Evolutionary conservation across 2,888 invertebrate genomes (phyloP), one percentile per base, ranked within the genome.

Genomic region (Drosophila diplacantha): DNA sequence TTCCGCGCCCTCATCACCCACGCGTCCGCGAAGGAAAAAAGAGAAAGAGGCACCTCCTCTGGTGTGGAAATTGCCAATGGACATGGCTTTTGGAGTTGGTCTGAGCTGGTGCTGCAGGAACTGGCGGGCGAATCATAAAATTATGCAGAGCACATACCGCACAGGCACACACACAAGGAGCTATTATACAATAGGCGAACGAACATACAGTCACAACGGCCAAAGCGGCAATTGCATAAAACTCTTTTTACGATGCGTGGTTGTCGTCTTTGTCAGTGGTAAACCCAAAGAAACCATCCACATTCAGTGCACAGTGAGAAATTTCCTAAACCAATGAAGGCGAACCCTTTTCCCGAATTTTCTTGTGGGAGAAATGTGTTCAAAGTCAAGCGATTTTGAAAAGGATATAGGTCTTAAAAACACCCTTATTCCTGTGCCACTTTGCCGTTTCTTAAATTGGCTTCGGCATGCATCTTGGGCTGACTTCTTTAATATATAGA

Each of bases 141-240:
- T 79, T 81, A 81, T 81, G 81, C 81, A 81, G 84, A 81, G 84
- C 81, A 81, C 81, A 81, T 83, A 83, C 73, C 75, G 65, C 73
- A 72, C 71, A 65, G 53, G 62, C 57, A 66, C 41, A 63, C 50
- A 35, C 53, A 66, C 58, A 43, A 38, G 62, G 55, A 43, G 63
- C 78, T 81, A 78, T 83, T 83, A 81, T 83, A 79, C 72, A 81
- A 83, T 75, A 79, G 83, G 52, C 71, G 54, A 59, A 46, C 29
- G 29, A 44, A 29, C 44, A 44, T 37, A 69, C 50, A 68, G 20
- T 41, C 47, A 38, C 62, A 65, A 43, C 41, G 43, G 53, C 72
- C 54, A 64, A 54, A 69, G 61, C 46, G 55, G 71, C 78, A 78
- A 75, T 79, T 79, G 79, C 83, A 79, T 80, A 81, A 83, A 78